Percentiles rank a stretch among this genome's conserved stretches.
Evolutionary conservation across 2,888 invertebrate species (phyloP).

Genomic region (Protodeltote pygarga): DNA sequence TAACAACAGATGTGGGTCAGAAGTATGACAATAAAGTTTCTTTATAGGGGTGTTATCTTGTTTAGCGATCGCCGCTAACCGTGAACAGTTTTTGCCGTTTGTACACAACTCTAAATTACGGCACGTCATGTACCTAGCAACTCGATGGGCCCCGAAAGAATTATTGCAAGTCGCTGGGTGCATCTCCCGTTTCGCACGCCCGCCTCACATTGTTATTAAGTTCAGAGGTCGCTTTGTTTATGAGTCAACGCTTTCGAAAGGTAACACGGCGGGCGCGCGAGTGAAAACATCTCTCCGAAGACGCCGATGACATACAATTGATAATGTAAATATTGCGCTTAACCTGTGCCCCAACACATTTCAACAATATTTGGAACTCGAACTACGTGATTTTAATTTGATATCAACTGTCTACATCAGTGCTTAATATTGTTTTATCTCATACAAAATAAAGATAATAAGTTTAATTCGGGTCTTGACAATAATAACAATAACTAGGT

Average conservation of each 20-base stretch:
- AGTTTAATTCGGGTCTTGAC: too few species aligned
- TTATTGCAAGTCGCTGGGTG: slow-evolving; percentile 79
- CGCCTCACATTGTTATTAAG: slow-evolving; percentile 85
- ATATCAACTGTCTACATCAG: slow-evolving; percentile 18
- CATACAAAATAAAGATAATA: too few species aligned
- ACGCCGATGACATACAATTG: slow-evolving; percentile 84
- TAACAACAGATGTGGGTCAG: slow-evolving; percentile 73
- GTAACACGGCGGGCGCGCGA: slow-evolving; percentile 79
- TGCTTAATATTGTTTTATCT: too few species aligned
- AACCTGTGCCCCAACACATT: slow-evolving; percentile 72
- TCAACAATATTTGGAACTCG: slow-evolving; percentile 60
- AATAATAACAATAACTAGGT: too few species aligned
- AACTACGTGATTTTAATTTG: slow-evolving; percentile 50
- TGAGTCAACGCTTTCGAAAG: slow-evolving; percentile 84
- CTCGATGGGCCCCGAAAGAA: slow-evolving; percentile 78
- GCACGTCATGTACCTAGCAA: slow-evolving; percentile 71
- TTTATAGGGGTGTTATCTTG: slow-evolving; percentile 71
- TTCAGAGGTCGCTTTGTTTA: slow-evolving; percentile 86
- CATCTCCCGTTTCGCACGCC: slow-evolving; percentile 86
- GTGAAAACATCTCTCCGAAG: slow-evolving; percentile 79
- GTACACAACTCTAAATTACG: slow-evolving; percentile 67
- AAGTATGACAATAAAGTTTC: slow-evolving; percentile 70
- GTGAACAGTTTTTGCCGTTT: slow-evolving; percentile 70
- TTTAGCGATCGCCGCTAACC: slow-evolving; percentile 65
- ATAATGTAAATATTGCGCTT: slow-evolving; percentile 81